phyloP scores from a whole-genome alignment of 2,888 invertebrate species.

The Lamellibrachia satsuma region DNA sequence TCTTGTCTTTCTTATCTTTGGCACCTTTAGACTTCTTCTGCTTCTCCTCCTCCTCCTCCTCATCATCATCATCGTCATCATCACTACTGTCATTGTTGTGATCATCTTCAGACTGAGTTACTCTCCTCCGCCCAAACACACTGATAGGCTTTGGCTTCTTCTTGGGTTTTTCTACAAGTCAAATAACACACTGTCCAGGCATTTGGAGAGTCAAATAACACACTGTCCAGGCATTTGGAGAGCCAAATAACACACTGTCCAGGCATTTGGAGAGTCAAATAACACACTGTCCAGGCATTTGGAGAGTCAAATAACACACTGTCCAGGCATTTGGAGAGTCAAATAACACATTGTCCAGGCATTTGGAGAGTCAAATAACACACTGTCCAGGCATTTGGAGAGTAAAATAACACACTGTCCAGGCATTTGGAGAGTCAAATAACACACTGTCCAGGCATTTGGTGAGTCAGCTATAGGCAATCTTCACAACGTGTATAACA shows the following conservation, averaged over 20 bases:
- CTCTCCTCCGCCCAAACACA: neutral
- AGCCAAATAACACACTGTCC: too few relatives aligned
- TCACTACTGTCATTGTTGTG: neutral
- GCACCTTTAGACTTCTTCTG: slow-evolving; percentile 1
- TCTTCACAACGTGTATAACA: too few relatives aligned
- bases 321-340: neutral
- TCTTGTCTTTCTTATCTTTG: slow-evolving; percentile 12
- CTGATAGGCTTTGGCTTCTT: neutral
- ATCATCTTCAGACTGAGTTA: neutral
- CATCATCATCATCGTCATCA: neutral
- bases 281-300: neutral
- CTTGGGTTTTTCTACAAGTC: too few relatives aligned
- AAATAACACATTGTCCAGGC: too few relatives aligned
- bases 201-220: neutral
- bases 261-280: too few relatives aligned
- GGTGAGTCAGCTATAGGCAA: too few relatives aligned
- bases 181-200: neutral
- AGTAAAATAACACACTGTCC: too few relatives aligned
- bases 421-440: too few relatives aligned
- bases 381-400: neutral
- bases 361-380: neutral
- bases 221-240: neutral
- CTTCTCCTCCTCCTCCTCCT: neutral
- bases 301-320: neutral
- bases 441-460: neutral